Conservation (phyloP, 2,797 vertebrate genomes). For the Clarias platycephalus region DNA sequence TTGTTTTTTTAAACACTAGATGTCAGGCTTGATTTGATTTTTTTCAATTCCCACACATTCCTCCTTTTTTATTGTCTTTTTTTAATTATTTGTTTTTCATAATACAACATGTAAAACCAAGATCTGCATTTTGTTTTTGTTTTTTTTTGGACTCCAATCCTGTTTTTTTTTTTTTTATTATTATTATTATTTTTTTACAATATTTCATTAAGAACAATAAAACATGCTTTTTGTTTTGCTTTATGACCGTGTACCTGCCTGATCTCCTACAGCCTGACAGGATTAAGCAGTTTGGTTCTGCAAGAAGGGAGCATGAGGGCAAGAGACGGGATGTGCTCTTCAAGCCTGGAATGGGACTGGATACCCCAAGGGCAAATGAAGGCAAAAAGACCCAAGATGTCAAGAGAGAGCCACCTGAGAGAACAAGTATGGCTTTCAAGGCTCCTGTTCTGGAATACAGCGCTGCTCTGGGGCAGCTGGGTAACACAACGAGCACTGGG, state of each 20-base stretch:
- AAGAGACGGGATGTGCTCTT: slow-evolving; percentile 57
- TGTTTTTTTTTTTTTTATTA: neutral
- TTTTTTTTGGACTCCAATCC: neutral
- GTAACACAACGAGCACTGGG: slow-evolving; percentile 40
- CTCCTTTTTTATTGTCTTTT: neutral
- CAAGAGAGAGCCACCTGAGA: slow-evolving; percentile 71
- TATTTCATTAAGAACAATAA: neutral
- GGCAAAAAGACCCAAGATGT: slow-evolving; percentile 45
- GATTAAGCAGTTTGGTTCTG: slow-evolving; percentile 76
- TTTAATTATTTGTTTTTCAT: too few species aligned
- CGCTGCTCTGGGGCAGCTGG: slow-evolving; percentile 49
- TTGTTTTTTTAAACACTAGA: slow-evolving; percentile 10
- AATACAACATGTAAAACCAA: neutral
- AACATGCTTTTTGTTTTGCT: slow-evolving; percentile 17
- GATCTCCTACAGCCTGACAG: slow-evolving; percentile 76
- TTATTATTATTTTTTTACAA: neutral
- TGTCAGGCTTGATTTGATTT: slow-evolving; percentile 21
- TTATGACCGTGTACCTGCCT: slow-evolving; percentile 24
- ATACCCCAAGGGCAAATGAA: slow-evolving; percentile 32
- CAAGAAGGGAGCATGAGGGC: slow-evolving; percentile 59
- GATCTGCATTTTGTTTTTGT: neutral
- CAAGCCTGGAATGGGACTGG: slow-evolving; percentile 41
- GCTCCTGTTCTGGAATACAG: slow-evolving; percentile 71
- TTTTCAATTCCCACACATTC: neutral
- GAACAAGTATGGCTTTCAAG: slow-evolving; percentile 77